Conservation (phyloP, 2,113 vertebrate genomes). For the Gallinago paraguaiae region DNA sequence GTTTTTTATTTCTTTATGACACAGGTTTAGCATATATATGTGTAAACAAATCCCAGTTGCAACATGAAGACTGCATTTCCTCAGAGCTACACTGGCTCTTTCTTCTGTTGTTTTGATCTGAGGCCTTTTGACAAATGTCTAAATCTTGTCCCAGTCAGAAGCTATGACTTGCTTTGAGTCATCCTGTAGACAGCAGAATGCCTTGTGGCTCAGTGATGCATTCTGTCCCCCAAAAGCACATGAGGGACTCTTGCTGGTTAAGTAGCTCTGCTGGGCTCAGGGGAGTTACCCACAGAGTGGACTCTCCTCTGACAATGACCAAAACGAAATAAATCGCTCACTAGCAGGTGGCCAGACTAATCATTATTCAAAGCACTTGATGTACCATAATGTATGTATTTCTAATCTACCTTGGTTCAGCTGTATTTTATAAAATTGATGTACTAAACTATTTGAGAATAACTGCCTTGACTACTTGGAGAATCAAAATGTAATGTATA, state of each 20-base stretch:
- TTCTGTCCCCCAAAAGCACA: neutral
- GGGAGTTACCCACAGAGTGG: neutral
- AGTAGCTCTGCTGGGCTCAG: neutral
- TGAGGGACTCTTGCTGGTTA: neutral
- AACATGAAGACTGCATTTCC: neutral
- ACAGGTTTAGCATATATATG: neutral
- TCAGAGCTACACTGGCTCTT: slow-evolving; percentile 4
- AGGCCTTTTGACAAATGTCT: slow-evolving; percentile 51
- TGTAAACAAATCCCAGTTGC: slow-evolving; percentile 5
- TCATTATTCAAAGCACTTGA: slow-evolving; percentile 62
- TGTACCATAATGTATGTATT: slow-evolving; percentile 80
- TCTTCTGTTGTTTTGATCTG: slow-evolving; percentile 55
- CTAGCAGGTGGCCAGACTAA: slow-evolving; percentile 56
- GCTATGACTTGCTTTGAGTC: neutral
- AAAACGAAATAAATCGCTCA: neutral
- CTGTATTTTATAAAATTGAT: slow-evolving; percentile 77
- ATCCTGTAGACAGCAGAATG: slow-evolving; percentile 8
- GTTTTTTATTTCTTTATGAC: slow-evolving; percentile 31
- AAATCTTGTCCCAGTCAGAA: slow-evolving; percentile 40
- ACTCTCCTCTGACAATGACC: slow-evolving; percentile 1
- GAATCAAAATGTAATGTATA: slow-evolving; percentile 75
- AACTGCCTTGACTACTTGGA: slow-evolving; percentile 68
- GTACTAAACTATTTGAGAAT: slow-evolving; percentile 73
- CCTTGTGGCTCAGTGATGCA: neutral
- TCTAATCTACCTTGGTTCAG: slow-evolving; percentile 69